These are phyloP conservation scores for Cepphus grylle DNA, from an alignment of 2,113 vertebrate genomes.

Conservation along the genomic window DNA sequence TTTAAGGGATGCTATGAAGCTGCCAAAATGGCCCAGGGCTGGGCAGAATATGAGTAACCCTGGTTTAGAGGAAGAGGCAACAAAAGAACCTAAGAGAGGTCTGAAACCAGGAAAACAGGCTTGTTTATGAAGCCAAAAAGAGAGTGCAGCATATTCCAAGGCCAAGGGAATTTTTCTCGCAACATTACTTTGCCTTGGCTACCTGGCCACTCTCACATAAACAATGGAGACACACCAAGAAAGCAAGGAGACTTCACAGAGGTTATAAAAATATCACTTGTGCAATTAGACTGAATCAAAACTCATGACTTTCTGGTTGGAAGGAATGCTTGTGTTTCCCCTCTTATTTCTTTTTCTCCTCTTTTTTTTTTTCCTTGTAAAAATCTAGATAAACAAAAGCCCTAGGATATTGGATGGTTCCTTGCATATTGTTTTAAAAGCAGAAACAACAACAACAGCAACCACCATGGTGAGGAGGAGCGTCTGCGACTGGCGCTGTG, in stretches of 20 bases:
- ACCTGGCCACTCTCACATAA: slow-evolving; percentile 63
- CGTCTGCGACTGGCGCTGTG: rapidly evolving
- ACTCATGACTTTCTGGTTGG: slow-evolving; percentile 69
- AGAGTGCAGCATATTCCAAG: slow-evolving; percentile 51
- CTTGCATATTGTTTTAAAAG: slow-evolving; percentile 64
- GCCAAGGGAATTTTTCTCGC: slow-evolving; percentile 17
- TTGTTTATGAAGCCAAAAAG: slow-evolving; percentile 65
- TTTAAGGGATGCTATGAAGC: background rate
- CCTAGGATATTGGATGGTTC: slow-evolving; percentile 67
- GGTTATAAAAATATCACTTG: slow-evolving; percentile 74
- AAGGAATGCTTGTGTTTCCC: slow-evolving; percentile 61
- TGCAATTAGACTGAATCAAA: slow-evolving; percentile 73
- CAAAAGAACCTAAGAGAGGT: background rate
- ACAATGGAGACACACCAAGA: slow-evolving; percentile 69
- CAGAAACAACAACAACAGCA: slow-evolving; percentile 58
- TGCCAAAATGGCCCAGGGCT: slow-evolving; percentile 5
- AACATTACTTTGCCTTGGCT: slow-evolving; percentile 60
- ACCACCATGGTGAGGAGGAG: background rate
- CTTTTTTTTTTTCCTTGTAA: background rate
- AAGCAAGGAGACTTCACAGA: slow-evolving; percentile 58
- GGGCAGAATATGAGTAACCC: slow-evolving; percentile 25
- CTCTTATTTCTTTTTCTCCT: slow-evolving; percentile 16
- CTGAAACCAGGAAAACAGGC: slow-evolving; percentile 57
- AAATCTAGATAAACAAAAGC: slow-evolving; percentile 70
- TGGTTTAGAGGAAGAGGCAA: slow-evolving; percentile 35